Base-by-base conservation (phyloP, 2,888 invertebrate species). In the Tinea trinotella region DNA sequence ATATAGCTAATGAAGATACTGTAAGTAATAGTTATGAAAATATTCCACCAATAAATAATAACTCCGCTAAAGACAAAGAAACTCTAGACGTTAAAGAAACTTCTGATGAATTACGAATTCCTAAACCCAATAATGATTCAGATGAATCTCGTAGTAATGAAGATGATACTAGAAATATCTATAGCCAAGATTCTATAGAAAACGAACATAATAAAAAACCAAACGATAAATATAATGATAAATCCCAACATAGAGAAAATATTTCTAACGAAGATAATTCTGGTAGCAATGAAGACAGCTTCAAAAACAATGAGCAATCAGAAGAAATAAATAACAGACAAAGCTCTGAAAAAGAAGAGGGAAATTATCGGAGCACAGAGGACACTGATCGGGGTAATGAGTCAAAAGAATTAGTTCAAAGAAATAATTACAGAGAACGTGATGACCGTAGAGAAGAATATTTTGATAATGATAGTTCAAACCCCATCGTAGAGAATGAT, bases 211-310 rank as follows among this genome's bases (percentile, higher is more conserved):
- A 50, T 2, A 7, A 49, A 12, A 13, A 36, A 19, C 17, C 10
- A 30, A 9, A 52, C 53, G 49, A 7, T n/a, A 24, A 53, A 22
- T 12, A 15, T 36, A 59, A 49, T 20, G 40, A 50, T 48, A 53
- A 15, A 17, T 18, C 40, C 7, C 2, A 13, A 40, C 13, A n/a
- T 2, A n/a, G 13, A 7, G 40, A 40, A 15, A 9, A 10, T 9
- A 48, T 7, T 48, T 18, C 19, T 48, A 48, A 48, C 19, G 48
- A 48, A 48, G 58, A 57, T 46, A 63, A 57, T 24, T 54, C 57
- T 30, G 66, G 66, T 59, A 64, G 52, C 53, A 56, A 52, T 24
- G 58, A 60, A 54, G 15, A 22, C 6, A 50, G 40, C 7, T 2
- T 4, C 2, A 12, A 40, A 10, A 30, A 7, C 9, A 30, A 30